A percentile compares a stretch with the other conserved stretches of the same genome.
phyloP scores from a whole-genome alignment of 2,888 invertebrate species.

The Megastigmus dorsalis region DNA sequence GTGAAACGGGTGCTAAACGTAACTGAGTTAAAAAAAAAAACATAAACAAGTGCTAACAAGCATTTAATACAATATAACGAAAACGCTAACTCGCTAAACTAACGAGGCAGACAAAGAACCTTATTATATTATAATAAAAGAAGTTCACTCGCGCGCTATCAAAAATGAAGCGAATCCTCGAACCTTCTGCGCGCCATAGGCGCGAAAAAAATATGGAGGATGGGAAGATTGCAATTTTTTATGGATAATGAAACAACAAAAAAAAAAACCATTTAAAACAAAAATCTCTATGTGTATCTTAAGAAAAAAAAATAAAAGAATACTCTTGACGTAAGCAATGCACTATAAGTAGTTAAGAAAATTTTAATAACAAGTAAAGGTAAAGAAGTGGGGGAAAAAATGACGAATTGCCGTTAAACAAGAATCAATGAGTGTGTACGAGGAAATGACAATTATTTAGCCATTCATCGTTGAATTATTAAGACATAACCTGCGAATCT shows the following conservation, averaged over 20 bases:
- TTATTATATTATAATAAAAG: constrained; percentile 41
- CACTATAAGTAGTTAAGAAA: constrained; percentile 48
- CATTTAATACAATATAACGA: constrained; percentile 40
- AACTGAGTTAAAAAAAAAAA: constrained; percentile 24
- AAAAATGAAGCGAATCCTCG: constrained; percentile 18
- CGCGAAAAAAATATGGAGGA: not conserved
- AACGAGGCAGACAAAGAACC: constrained; percentile 7
- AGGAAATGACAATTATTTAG: constrained; percentile 18
- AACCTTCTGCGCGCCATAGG: constrained; percentile 1
- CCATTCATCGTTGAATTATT: not conserved
- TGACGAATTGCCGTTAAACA: not conserved
- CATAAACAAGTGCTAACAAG: constrained; percentile 1
- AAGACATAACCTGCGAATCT: not conserved
- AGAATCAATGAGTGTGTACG: not conserved
- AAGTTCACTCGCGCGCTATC: constrained; percentile 33
- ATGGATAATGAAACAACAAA: constrained; percentile 36
- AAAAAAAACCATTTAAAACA: constrained; percentile 30
- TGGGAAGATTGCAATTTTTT: constrained; percentile 39
- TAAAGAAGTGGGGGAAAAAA: not conserved
- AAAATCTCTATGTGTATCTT: constrained; percentile 51
- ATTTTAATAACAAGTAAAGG: constrained; percentile 27
- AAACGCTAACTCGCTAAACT: constrained; percentile 28
- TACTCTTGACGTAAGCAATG: constrained; percentile 53
- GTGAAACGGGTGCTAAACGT: constrained; percentile 47
- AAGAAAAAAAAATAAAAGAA: constrained; percentile 31